These are phyloP conservation scores for Scalopus aquaticus DNA, from an alignment of 2,113 vertebrate species.

Conservation along the genomic window DNA sequence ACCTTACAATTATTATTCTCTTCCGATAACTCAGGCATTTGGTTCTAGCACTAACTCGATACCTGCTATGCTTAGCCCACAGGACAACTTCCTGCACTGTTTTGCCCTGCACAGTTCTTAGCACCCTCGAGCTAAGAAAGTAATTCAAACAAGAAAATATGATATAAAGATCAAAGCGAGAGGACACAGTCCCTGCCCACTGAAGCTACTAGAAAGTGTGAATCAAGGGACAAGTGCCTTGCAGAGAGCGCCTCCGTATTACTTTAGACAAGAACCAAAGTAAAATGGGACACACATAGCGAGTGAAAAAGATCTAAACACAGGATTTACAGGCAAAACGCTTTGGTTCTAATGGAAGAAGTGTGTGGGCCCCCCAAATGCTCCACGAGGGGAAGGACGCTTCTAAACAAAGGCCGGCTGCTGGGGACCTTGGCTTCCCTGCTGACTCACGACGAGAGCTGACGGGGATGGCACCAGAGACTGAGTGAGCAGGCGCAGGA, in stretches of 20 bases:
- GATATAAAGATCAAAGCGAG: background rate
- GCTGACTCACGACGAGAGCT: slow-evolving; percentile 3
- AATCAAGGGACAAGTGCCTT: no score
- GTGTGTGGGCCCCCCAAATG: background rate
- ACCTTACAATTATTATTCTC: slow-evolving; percentile 7
- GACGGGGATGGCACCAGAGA: background rate
- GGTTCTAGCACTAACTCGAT: background rate
- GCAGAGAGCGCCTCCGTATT: background rate
- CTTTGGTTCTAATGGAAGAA: background rate
- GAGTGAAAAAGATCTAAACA: background rate
- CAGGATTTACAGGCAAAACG: background rate
- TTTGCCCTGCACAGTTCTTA: background rate
- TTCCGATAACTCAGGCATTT: background rate
- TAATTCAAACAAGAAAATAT: background rate
- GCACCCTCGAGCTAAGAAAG: slow-evolving; percentile 7
- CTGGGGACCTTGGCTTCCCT: background rate
- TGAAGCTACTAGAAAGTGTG: background rate
- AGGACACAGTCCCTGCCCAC: background rate
- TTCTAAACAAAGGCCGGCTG: slow-evolving; percentile 17
- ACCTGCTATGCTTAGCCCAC: slow-evolving; percentile 9
- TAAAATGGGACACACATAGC: background rate
- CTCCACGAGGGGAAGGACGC: background rate
- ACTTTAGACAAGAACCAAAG: background rate
- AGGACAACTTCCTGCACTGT: slow-evolving; percentile 9
- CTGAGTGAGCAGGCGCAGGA: background rate